phyloP scores from a whole-genome alignment of 2,797 vertebrate genomes.

The Scarus forsteni region DNA sequence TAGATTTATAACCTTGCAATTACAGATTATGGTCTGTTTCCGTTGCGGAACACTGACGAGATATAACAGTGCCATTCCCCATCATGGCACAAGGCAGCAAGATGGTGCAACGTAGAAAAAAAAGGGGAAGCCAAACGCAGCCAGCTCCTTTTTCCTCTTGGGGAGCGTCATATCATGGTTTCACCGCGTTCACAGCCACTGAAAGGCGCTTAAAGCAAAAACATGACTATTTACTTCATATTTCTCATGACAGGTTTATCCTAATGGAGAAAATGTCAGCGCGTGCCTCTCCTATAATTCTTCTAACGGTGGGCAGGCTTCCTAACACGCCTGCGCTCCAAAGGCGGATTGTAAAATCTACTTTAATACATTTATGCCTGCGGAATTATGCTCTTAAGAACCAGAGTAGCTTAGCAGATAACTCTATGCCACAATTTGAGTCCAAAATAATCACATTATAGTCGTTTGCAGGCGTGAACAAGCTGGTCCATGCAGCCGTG shows the following conservation, averaged over 20 bases:
- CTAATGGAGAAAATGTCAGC: not conserved
- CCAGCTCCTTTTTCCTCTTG: slow-evolving; percentile 4
- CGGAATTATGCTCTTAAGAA: slow-evolving; percentile 58
- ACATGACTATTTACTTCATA: not conserved
- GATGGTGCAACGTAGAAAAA: slow-evolving; percentile 57
- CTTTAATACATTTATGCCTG: slow-evolving; percentile 25
- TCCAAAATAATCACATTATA: slow-evolving; percentile 46
- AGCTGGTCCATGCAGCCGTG: slow-evolving; percentile 33
- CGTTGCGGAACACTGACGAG: slow-evolving; percentile 61
- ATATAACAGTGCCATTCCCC: slow-evolving; percentile 21
- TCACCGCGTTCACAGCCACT: not conserved
- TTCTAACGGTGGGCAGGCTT: slow-evolving; percentile 1
- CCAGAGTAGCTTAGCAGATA: slow-evolving; percentile 45
- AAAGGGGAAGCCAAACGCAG: slow-evolving; percentile 17
- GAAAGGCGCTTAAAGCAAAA: not conserved
- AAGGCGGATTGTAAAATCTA: slow-evolving; percentile 42
- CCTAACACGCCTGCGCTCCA: slow-evolving; percentile 49
- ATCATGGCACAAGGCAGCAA: slow-evolving; percentile 26
- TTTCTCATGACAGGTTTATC: not conserved
- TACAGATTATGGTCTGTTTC: slow-evolving; percentile 50
- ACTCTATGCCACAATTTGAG: slow-evolving; percentile 18
- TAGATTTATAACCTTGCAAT: slow-evolving; percentile 16
- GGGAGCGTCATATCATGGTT: not conserved
- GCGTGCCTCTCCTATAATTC: not conserved
- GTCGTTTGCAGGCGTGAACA: slow-evolving; percentile 22